Evolutionary conservation across 2,888 invertebrate species (phyloP).

Genomic region (Hermodice carunculata): DNA sequence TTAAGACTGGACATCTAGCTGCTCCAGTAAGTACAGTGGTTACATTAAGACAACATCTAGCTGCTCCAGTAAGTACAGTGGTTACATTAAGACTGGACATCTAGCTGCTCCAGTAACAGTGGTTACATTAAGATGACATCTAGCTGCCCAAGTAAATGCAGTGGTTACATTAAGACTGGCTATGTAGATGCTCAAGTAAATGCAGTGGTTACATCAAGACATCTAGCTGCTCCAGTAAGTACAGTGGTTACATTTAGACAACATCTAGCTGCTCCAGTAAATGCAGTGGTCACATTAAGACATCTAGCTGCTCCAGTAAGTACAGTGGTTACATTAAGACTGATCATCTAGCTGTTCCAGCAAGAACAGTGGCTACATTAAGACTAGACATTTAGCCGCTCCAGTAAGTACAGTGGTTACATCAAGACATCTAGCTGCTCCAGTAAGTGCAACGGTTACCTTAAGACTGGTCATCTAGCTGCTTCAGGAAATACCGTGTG

Average conservation of each 20-base stretch:
- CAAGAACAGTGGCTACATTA: constrained; percentile 65
- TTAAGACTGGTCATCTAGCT: no score
- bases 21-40: constrained; percentile 60
- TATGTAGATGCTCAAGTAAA: constrained; percentile 38
- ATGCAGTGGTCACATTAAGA: no score
- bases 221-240: constrained; percentile 65
- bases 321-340: no score
- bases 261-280: not conserved
- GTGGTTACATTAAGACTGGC: constrained; percentile 63
- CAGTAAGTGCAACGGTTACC: constrained; percentile 58
- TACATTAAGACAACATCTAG: no score
- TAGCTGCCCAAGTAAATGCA: not conserved
- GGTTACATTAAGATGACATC: no score
- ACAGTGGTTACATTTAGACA: no score
- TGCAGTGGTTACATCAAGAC: no score
- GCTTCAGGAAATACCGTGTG: no score
- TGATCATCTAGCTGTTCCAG: constrained; percentile 62
- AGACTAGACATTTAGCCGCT: constrained; percentile 64
- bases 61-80: not conserved
- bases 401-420: constrained; percentile 57
- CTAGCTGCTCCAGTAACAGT: constrained; percentile 59
- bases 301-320: constrained; percentile 65
- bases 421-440: constrained; percentile 64
- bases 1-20: constrained; percentile 64
- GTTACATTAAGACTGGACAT: constrained; percentile 64